Evolutionary conservation across 1,140 invertebrate species (phyloP).

Genomic region (Phymorhynchus buccinoides): DNA sequence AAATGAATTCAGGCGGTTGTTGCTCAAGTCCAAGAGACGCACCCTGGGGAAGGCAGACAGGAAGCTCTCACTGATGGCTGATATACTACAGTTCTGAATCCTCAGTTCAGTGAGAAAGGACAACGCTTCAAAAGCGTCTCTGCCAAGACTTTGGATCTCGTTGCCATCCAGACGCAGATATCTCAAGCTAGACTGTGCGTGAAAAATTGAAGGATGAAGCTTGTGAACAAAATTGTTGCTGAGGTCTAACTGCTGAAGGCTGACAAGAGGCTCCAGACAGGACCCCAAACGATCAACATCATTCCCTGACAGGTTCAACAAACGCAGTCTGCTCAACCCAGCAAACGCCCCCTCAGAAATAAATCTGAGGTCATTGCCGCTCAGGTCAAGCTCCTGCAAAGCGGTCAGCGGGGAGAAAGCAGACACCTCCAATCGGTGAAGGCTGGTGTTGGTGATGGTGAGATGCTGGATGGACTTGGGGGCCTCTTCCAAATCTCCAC

Average conservation of each 20-base stretch:
- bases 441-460: conserved; percentile 39
- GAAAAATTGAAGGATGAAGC: conserved; percentile 46
- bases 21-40: conserved; percentile 51
- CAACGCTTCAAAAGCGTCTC: conserved; percentile 50
- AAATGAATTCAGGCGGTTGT: conserved; percentile 48
- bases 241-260: conserved; percentile 50
- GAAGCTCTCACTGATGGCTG: conserved; percentile 45
- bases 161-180: conserved; percentile 57
- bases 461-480: conserved; percentile 27
- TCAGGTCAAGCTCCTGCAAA: conserved; percentile 53
- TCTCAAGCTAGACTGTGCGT: conserved; percentile 42
- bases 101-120: conserved; percentile 45
- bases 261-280: conserved; percentile 44
- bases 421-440: conserved; percentile 44
- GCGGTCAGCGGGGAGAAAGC: conserved; percentile 48
- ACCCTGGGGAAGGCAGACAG: conserved; percentile 49
- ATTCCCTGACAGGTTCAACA: conserved; percentile 58
- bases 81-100: conserved; percentile 52
- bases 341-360: conserved; percentile 50
- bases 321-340: conserved; percentile 45
- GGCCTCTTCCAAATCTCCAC: conserved; percentile 33
- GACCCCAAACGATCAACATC: conserved; percentile 45
- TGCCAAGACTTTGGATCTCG: conserved; percentile 47
- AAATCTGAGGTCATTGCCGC: conserved; percentile 49
- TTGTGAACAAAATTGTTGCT: conserved; percentile 50